Evolutionary conservation across 2,888 invertebrate species (phyloP).

Genomic region (Clepsis dumicolana): DNA sequence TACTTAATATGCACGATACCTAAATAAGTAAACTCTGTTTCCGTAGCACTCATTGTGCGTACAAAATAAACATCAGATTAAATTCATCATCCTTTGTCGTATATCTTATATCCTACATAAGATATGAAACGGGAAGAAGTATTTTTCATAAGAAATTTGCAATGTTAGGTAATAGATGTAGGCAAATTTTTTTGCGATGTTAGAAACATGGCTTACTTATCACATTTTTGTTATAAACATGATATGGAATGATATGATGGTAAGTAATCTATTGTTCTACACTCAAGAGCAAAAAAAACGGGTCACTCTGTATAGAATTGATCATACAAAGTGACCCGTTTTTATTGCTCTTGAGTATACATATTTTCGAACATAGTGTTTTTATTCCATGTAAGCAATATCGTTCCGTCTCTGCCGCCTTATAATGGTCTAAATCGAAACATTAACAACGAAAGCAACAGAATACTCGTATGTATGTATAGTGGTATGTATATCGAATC

Average conservation of each 20-base stretch:
- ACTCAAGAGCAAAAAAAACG: too few relatives aligned
- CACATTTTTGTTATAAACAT: background rate
- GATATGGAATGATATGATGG: background rate
- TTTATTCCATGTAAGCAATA: too few relatives aligned
- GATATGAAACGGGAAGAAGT: background rate
- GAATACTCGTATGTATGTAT: too few relatives aligned
- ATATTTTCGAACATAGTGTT: too few relatives aligned
- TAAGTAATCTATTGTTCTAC: too few relatives aligned
- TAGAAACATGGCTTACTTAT: background rate
- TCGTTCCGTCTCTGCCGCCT: too few relatives aligned
- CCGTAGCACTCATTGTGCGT: slow-evolving; percentile 6
- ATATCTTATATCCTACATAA: background rate
- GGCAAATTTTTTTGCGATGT: background rate
- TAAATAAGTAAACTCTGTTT: background rate
- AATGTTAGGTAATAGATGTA: background rate
- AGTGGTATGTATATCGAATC: too few relatives aligned
- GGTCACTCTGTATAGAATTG: too few relatives aligned
- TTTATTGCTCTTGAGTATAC: too few relatives aligned
- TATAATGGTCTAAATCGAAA: too few relatives aligned
- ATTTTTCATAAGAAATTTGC: slow-evolving; percentile 3
- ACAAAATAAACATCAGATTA: slow-evolving; percentile 2
- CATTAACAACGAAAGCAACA: too few relatives aligned
- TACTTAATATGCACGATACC: background rate
- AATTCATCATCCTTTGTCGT: slow-evolving; percentile 1
- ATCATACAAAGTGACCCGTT: too few relatives aligned